Conservation (phyloP, 2,888 invertebrate species). For the Lumbricus terrestris region DNA sequence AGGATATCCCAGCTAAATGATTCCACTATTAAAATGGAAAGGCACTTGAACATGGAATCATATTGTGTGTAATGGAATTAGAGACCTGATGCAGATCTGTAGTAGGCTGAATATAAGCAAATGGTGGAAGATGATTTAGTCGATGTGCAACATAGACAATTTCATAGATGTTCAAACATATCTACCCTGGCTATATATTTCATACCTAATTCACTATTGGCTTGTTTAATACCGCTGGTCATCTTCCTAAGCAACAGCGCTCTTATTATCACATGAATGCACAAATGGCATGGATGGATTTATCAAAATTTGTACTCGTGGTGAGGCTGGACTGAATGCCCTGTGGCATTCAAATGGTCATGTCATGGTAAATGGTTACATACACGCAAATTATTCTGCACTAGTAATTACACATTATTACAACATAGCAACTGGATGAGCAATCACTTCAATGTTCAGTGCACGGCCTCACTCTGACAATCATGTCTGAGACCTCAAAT, state of each 20-base stretch:
- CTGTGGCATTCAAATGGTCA: too few relatives aligned
- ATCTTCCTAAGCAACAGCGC: neutral
- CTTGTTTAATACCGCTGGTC: too few relatives aligned
- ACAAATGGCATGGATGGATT: too few relatives aligned
- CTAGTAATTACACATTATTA: too few relatives aligned
- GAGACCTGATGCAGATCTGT: neutral
- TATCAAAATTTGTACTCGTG: too few relatives aligned
- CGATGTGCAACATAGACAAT: neutral
- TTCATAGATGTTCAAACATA: neutral
- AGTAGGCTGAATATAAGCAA: neutral
- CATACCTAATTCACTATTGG: neutral
- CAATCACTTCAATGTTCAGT: neutral
- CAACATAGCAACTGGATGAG: neutral
- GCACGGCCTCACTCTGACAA: neutral
- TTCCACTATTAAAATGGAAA: neutral
- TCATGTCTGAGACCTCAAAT: neutral
- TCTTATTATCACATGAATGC: too few relatives aligned
- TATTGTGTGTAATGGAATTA: too few relatives aligned
- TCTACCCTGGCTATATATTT: neutral
- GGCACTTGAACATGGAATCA: neutral
- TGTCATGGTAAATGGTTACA: too few relatives aligned
- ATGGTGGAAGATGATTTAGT: neutral
- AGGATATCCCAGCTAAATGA: neutral
- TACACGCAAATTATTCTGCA: neutral
- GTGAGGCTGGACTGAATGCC: too few relatives aligned